Evolutionary conservation across 1,140 invertebrate genomes (phyloP).

Genomic region (Laodelphax striatellus): DNA sequence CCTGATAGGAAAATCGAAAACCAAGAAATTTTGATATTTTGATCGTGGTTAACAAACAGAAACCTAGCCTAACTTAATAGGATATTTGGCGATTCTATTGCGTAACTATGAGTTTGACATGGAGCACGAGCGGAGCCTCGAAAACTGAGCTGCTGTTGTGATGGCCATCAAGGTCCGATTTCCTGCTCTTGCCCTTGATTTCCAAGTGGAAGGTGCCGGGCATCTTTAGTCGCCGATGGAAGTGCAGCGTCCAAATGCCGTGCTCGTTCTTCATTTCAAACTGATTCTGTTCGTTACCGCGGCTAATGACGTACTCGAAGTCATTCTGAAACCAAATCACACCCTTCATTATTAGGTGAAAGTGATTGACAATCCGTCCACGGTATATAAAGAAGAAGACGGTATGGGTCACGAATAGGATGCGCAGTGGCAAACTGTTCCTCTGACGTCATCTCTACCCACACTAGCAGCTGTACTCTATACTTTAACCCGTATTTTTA

Average conservation of each 20-base stretch:
- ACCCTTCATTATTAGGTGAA: no score
- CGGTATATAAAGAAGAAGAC: no score
- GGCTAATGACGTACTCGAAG: conserved; percentile 49
- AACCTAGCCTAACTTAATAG: no score
- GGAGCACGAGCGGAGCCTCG: conserved; percentile 27
- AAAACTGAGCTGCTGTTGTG: conserved; percentile 23
- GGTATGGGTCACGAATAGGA: no score
- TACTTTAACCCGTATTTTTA: no score
- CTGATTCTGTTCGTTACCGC: conserved; percentile 48
- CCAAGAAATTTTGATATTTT: no score
- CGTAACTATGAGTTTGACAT: conserved; percentile 25
- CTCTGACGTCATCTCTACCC: no score
- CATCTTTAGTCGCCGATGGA: conserved; percentile 41
- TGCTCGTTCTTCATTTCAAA: conserved; percentile 52
- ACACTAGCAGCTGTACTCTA: no score
- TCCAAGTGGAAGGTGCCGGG: conserved; percentile 43
- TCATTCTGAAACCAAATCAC: conserved; percentile 30
- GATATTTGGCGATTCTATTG: not conserved
- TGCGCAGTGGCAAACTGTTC: no score
- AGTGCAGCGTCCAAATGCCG: conserved; percentile 50
- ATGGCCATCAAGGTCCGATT: not conserved
- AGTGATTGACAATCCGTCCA: no score
- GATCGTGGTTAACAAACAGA: no score
- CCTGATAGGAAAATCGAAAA: no score
- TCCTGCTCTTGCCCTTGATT: conserved; percentile 34